Percentiles rank a stretch among this genome's conserved stretches.
These are phyloP conservation scores for Sesamia nonagrioides DNA, from an alignment of 1,140 invertebrate genomes.

Conservation along the genomic window DNA sequence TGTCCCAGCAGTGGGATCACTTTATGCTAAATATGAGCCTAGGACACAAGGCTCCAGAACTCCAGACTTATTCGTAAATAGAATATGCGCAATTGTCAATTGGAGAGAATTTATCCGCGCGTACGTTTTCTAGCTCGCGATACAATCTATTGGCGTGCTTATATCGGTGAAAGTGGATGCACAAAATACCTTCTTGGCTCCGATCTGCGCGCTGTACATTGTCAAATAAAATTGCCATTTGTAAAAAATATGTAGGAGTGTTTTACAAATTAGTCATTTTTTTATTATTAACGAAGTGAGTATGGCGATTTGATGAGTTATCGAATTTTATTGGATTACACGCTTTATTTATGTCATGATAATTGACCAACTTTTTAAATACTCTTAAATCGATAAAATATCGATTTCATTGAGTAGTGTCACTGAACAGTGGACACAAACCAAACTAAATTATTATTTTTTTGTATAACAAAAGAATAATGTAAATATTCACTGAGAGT, in stretches of 20 bases:
- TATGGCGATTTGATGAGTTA: slow-evolving; percentile 33
- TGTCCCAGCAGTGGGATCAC: too few relatives aligned
- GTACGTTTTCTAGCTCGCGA: slow-evolving; percentile 66
- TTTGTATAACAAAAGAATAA: too few relatives aligned
- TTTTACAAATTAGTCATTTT: slow-evolving; percentile 49
- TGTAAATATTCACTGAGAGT: too few relatives aligned
- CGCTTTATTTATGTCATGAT: slow-evolving; percentile 34
- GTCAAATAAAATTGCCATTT: slow-evolving; percentile 56
- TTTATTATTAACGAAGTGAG: slow-evolving; percentile 7
- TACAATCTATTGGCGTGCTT: slow-evolving; percentile 77
- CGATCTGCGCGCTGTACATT: slow-evolving; percentile 56
- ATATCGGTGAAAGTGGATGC: slow-evolving; percentile 80
- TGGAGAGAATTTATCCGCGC: slow-evolving; percentile 57
- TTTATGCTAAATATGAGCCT: not conserved
- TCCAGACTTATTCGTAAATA: slow-evolving; percentile 3
- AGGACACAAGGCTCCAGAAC: not conserved
- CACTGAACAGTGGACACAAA: too few relatives aligned
- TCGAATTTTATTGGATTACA: slow-evolving; percentile 38
- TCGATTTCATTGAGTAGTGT: too few relatives aligned
- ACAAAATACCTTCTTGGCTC: slow-evolving; percentile 70
- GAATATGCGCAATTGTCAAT: slow-evolving; percentile 56
- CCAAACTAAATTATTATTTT: too few relatives aligned
- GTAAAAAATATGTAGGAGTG: slow-evolving; percentile 43
- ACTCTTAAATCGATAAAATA: not conserved
- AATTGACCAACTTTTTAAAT: slow-evolving; percentile 4